Evolutionary conservation across 2,113 vertebrate genomes (phyloP).

Genomic region (Eurystomus gularis): DNA sequence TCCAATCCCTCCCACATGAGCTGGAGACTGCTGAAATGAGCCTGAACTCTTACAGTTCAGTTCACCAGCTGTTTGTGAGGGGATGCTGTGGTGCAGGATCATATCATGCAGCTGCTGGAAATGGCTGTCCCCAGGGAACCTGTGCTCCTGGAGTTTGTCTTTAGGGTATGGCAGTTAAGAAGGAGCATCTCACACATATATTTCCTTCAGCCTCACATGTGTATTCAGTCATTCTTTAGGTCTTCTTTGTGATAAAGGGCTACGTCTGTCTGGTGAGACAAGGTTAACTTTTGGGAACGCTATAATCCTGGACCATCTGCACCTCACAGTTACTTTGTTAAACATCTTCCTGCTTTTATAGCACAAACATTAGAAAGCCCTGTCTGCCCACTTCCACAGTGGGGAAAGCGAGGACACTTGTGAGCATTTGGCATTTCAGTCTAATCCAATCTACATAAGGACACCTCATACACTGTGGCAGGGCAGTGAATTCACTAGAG

Average conservation of each 20-base stretch:
- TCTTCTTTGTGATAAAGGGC: neutral
- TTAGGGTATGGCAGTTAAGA: neutral
- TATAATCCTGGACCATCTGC: neutral
- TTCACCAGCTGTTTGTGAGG: neutral
- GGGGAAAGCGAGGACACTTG: neutral
- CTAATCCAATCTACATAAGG: neutral
- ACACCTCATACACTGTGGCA: neutral
- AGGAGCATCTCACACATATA: neutral
- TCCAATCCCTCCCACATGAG: neutral
- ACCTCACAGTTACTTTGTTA: neutral
- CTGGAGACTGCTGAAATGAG: neutral
- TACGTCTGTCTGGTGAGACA: neutral
- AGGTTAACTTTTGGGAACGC: neutral
- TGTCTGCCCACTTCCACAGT: fast-evolving
- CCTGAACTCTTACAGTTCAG: neutral
- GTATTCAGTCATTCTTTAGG: neutral
- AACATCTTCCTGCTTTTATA: neutral
- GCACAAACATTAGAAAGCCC: neutral
- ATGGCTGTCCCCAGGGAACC: neutral
- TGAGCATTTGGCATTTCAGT: conserved; percentile 26
- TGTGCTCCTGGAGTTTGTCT: neutral
- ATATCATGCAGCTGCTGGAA: neutral
- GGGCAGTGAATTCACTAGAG: neutral
- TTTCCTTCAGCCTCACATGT: neutral
- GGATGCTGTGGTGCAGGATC: neutral